Evolutionary conservation across 2,797 vertebrate genomes (phyloP).

Genomic region (Pelobates cultripes): DNA sequence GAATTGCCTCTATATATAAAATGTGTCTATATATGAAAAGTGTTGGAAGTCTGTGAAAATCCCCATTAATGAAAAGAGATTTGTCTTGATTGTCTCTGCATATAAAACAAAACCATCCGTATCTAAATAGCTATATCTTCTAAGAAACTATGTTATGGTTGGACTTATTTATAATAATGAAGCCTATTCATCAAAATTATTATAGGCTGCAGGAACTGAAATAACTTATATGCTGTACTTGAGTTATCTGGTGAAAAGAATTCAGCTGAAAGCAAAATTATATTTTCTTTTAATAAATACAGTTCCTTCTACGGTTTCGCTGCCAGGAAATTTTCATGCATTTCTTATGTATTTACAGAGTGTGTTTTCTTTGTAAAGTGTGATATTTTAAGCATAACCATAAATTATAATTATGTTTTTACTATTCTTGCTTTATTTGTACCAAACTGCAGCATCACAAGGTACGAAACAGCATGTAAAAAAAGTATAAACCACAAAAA

Average conservation of each 20-base stretch:
- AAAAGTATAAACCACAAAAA: no score
- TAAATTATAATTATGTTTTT: not conserved
- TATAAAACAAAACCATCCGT: not conserved
- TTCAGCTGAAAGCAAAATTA: conserved; percentile 2
- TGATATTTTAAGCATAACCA: not conserved
- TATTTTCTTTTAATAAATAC: conserved; percentile 4
- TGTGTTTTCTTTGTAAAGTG: not conserved
- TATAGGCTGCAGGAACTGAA: not conserved
- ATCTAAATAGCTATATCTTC: not conserved
- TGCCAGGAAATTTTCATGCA: not conserved
- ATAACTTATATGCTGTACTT: not conserved
- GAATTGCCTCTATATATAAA: not conserved
- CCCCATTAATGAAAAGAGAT: not conserved
- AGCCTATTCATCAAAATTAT: not conserved
- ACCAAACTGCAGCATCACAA: not conserved
- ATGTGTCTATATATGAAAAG: not conserved
- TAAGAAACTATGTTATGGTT: not conserved
- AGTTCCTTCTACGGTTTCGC: not conserved
- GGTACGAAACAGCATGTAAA: no score
- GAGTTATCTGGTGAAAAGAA: not conserved
- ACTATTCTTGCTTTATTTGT: not conserved
- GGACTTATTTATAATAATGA: not conserved
- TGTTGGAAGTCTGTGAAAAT: not conserved
- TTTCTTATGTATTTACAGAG: not conserved
- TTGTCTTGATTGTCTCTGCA: not conserved